Base-by-base conservation (phyloP, 2,888 invertebrate species). In the Papilio gigon region DNA sequence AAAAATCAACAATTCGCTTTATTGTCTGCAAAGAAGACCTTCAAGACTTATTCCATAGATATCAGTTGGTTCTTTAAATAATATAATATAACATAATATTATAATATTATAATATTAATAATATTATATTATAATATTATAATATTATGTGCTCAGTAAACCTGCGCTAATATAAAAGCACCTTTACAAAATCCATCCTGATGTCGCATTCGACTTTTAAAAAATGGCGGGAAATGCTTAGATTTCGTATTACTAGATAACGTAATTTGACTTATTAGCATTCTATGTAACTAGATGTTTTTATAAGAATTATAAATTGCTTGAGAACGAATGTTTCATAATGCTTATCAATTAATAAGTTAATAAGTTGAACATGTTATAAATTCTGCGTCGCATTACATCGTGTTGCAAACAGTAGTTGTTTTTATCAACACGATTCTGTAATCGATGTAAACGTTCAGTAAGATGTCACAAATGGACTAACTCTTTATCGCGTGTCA, bases 401-500 rank as follows among this genome's bases (percentile, higher is more conserved):
- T n/a, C 40, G 42, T 42, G 17, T 53, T 53, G 53, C n/a, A 53
- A 53, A 53, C 30, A 17, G 53, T 30, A 53, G 53, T 30, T 30
- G 53, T 30, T 53, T 53, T 53, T 53, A 53, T 53, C 53, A 53
- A 17, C n/a, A 53, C 4, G 40, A 14, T 50, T 30, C n/a, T 53
- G 53, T 30, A 30, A 53, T 53, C 53, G 53, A 27, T 27, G 30
- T 53, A 53, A n/a, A 12, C 22, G 22, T 22, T 47, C 47, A 11
- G 27, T 30, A n/a, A 53, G 53, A 12, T 53, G 53, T 30, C 30
- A 30, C 27, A 30, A 53, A 30, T 30, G 53, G 53, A 30, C 53
- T 53, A 53, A 30, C 53, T 53, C n/a, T 27, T 53, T 53, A 53
- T 53, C 53, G 4, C 47, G 1, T 53, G 53, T 53, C 30, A 58